Conservation (phyloP, 2,797 vertebrate genomes). For the Peromyscus eremicus region DNA sequence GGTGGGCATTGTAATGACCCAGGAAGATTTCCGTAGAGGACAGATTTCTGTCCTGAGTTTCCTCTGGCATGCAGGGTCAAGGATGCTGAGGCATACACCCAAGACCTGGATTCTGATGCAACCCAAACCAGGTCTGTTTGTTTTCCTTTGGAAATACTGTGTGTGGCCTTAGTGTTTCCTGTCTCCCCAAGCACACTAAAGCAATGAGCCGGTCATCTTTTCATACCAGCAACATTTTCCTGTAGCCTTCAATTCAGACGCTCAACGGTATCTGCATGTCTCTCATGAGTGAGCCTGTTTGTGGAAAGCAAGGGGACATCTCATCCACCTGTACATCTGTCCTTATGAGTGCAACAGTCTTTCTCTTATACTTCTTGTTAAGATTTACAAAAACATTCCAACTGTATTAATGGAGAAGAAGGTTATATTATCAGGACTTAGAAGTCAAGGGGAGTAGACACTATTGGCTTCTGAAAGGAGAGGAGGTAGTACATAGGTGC, state of each 20-base stretch:
- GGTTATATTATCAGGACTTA: background rate
- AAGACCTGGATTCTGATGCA: background rate
- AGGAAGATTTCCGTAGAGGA: background rate
- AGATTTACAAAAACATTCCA: background rate
- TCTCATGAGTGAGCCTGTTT: background rate
- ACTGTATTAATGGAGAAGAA: background rate
- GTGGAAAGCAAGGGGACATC: background rate
- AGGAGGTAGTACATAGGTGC: rapidly evolving
- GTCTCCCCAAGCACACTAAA: too few species aligned
- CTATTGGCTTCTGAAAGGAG: background rate
- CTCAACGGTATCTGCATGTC: background rate
- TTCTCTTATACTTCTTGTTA: background rate
- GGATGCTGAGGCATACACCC: background rate
- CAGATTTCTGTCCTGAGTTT: background rate
- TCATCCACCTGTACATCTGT: background rate
- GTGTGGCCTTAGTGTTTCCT: background rate
- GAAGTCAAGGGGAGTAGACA: background rate
- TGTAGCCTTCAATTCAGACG: background rate
- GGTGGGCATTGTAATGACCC: background rate
- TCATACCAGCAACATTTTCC: background rate
- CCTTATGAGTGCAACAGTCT: background rate
- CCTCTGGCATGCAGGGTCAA: background rate
- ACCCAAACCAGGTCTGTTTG: background rate
- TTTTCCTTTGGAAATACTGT: background rate
- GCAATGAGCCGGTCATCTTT: background rate